Base-by-base conservation (phyloP, 1,140 invertebrate genomes). In the Ruditapes philippinarum region DNA sequence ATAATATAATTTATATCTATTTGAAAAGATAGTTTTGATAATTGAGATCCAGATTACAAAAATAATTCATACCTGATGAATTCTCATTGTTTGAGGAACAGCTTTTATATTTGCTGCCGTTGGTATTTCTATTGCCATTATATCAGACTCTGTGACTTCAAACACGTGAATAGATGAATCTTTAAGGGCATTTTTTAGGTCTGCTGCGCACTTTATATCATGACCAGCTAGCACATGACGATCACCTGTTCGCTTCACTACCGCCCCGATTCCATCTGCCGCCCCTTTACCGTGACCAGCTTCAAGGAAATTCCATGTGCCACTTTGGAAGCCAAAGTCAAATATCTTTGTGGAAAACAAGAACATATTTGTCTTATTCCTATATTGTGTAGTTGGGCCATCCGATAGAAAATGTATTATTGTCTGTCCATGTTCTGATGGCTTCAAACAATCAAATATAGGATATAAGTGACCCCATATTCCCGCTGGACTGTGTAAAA, bases 261-360 rank as follows among this genome's bases (percentile, higher is more conserved):
- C 90, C 4, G 93, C 96, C 38, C 96, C 96, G 42, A 96, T 93
- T 70, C 96, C 96, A 95, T 96, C 95, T 70, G 95, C 94, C 25
- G 94, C 94, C n/a, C 95, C 96, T 90, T 96, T 96, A 19, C 96
- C 96, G 93, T 96, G 95, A 25, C 95, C 95, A 45, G 94, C 92
- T 93, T 96, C 95, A 54, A 90, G 94, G 91, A 94, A 96, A 90
- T 95, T 95, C 95, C 95, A 96, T 5, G 93, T 93, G 9, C 89
- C 85, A 33, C 57, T 81, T 80, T 73, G 70, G 70, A 88, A 92
- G 11, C 91, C 91, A 28, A 36, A n/a, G 22, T 88, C 38, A 31
- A 81, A 83, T 17, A n/a, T 49, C 14, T 14, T 45, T 7, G 42
- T 45, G 5, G 42, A 45, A 0, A 91, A 73, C 25, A 93, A 70